A percentile compares a stretch with the other conserved stretches of the same genome.
Evolutionary conservation across 2,113 vertebrate genomes (phyloP).

Genomic region (Hippocampus mohnikei): DNA sequence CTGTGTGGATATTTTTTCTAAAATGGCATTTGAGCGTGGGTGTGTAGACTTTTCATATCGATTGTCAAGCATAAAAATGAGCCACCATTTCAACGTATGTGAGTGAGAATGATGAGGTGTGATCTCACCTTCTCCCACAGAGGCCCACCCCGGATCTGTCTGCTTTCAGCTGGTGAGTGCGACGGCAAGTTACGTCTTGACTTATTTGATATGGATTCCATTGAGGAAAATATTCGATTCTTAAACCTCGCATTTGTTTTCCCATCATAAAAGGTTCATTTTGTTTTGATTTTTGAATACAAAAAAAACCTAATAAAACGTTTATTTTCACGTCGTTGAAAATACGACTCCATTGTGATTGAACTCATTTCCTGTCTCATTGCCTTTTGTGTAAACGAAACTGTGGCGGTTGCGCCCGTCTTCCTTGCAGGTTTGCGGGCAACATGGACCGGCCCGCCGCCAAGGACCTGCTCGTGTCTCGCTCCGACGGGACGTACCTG

Average conservation of each 20-base stretch:
- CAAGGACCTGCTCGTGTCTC: constrained; percentile 74
- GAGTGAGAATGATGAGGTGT: constrained; percentile 11
- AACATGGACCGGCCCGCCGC: constrained; percentile 83
- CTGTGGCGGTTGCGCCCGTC: too few species aligned
- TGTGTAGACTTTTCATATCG: not conserved
- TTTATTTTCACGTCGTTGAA: too few species aligned
- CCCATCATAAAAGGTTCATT: too few species aligned
- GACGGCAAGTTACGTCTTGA: not conserved
- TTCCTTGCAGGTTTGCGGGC: constrained; percentile 79
- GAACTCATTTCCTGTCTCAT: too few species aligned
- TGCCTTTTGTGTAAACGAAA: too few species aligned
- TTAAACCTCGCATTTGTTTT: too few species aligned
- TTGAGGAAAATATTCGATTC: too few species aligned
- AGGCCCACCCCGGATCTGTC: constrained; percentile 60
- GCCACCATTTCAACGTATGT: not conserved
- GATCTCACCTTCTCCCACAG: constrained; percentile 47
- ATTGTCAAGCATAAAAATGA: not conserved
- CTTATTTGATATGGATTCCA: not conserved
- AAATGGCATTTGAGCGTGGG: not conserved
- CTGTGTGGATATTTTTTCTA: too few species aligned
- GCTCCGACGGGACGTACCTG: constrained; percentile 87
- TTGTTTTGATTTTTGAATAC: too few species aligned
- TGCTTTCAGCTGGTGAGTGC: constrained; percentile 64
- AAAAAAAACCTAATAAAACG: too few species aligned
- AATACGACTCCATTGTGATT: too few species aligned